Evolutionary conservation across 2,797 vertebrate species (phyloP), one percentile per base, ranked within the genome.

Genomic region (Notamacropus eugenii): DNA sequence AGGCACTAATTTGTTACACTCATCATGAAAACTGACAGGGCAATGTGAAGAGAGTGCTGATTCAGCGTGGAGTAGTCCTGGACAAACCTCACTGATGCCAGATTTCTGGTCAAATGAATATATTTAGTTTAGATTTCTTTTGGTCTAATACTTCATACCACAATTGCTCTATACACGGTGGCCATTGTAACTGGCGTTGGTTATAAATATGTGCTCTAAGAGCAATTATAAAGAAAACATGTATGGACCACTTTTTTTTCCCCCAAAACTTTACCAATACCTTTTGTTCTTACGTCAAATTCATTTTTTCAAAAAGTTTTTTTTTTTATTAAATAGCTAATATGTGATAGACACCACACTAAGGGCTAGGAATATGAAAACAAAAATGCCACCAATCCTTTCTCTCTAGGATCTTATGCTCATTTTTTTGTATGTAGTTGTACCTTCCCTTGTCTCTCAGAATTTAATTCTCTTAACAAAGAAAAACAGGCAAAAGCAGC

Each of bases 1-100:
- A 97, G 97, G 91, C 54, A 40, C 97, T 97, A 93, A 93, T 95
- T 92, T 58, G 97, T 97, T 97, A 91, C 91, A n/a, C 90, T 97
- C 5, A 3, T 95, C 96, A 93, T 96, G 92, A 59, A 50, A 96
- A 91, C 91, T 97, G 98, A 95, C 93, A 50, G 94, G 92, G 92
- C 34, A 13, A 93, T 91, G 92, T 19, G 31, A 40, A 90, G 22
- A 54, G 94, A 74, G 58, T 57, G 93, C 97, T 54, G 95, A 95
- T 50, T 91, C 27, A 54, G 55, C 90, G 40, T 2, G 50, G 19
- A 0, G 12, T 31, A 9, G 52, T 29, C 12, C 13, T 46, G 40
- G 92, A 46, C 91, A 59, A 92, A 67, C 57, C 54, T 56, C 12
- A 24, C 46, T 4, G 57, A 24, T 1, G 10, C n/a, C 28, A 1